These are phyloP conservation scores for Drosophila merina DNA, from an alignment of 2,888 invertebrate species.

Conservation along the genomic window DNA sequence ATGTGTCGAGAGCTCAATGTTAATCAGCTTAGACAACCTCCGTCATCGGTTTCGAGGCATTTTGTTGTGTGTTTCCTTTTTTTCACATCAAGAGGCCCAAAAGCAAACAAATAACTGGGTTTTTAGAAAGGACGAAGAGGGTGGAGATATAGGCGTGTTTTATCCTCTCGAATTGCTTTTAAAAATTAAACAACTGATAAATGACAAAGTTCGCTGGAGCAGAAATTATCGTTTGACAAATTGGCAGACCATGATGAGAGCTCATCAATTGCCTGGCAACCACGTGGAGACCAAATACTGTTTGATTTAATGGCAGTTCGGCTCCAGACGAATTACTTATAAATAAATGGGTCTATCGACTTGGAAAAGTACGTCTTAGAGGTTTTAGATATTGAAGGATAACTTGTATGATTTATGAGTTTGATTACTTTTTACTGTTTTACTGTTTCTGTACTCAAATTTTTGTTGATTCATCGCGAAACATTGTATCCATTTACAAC, in stretches of 20 bases:
- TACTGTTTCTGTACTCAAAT: not conserved
- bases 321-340: conserved; percentile 43
- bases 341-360: conserved; percentile 42
- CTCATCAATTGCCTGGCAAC: conserved; percentile 61
- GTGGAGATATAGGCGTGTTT: conserved; percentile 7
- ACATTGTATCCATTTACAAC: not conserved
- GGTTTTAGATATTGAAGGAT: conserved; percentile 10
- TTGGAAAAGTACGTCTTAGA: conserved; percentile 38
- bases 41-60: conserved; percentile 28
- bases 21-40: conserved; percentile 64
- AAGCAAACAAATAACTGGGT: conserved; percentile 29
- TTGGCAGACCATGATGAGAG: conserved; percentile 46
- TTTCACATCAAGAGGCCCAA: conserved; percentile 47
- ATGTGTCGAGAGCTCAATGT: conserved; percentile 61
- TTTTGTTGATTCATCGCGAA: not conserved
- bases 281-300: conserved; percentile 16
- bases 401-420: conserved; percentile 11
- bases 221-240: conserved; percentile 72
- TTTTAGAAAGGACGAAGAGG: not conserved
- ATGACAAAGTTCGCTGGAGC: conserved; percentile 65
- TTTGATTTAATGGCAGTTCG: not conserved
- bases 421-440: not conserved
- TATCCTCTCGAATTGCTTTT: conserved; percentile 51
- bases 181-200: conserved; percentile 75
- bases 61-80: conserved; percentile 47